Evolutionary conservation across 2,888 invertebrate species (phyloP), one percentile per base, ranked within the genome.

Genomic region (Lypha dubia): DNA sequence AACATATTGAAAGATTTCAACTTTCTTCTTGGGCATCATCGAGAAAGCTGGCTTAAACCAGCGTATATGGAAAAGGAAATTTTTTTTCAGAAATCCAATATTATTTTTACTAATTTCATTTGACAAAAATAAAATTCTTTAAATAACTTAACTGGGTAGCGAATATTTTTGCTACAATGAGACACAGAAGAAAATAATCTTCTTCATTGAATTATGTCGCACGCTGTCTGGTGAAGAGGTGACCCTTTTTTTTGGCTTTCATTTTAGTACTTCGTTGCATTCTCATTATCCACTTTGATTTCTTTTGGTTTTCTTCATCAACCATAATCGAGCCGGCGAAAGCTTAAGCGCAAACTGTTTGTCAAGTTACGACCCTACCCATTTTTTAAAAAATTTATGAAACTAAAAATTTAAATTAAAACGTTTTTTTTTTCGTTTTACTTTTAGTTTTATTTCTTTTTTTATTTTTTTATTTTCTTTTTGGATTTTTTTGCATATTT

Each of bases 321-420:
- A 24, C 51, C 22, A 35, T 15, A n/a, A 44, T 17, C n/a, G 20
- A 74, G 24, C 15, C 17, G 20, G n/a, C 41, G 2, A 4, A 28
- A 4, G 28, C 28, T 28, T 5, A 28, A 28, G 28, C n/a, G n/a
- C 28, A 41, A 60, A 41, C 38, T 41, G 17, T 62, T 74, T 51
- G 32, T 32, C 44, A 73, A 60, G 62, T 74, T 63, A 58, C 58
- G 65, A 58, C 80, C 73, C 73, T 67, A 74, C 60, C 60, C 65
- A 67, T 67, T 80, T 80, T 38, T 58, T 13, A 80, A 60, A 60
- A 35, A 70, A 46, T 70, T 49, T 56, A 60, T 68, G 41, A 68
- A 73, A 74, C 67, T 67, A 67, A 51, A 75, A 75, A 65, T 76
- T 74, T 32, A 68, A 79, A 70, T 38, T 38, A 68, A 83, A 79